These are phyloP conservation scores for Sparus aurata DNA, from an alignment of 2,797 vertebrate genomes.

Conservation along the genomic window DNA sequence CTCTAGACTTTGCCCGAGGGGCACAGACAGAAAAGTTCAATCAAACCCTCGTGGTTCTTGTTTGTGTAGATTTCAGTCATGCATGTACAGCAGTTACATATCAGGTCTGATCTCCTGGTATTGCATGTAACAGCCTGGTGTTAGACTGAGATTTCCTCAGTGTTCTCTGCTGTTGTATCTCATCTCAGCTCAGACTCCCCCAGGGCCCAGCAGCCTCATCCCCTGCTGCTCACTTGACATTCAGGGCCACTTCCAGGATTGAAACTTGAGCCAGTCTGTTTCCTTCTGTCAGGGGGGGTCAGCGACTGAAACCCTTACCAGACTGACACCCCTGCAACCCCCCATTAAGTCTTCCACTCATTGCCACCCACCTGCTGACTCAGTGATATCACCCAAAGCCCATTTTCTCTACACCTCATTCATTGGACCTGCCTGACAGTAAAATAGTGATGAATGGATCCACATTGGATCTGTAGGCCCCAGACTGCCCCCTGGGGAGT, in stretches of 20 bases:
- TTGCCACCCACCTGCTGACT: slow-evolving; percentile 69
- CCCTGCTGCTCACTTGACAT: slow-evolving; percentile 70
- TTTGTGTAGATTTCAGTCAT: slow-evolving; percentile 30
- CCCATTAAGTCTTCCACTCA: slow-evolving; percentile 51
- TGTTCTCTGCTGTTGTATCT: slow-evolving; percentile 29
- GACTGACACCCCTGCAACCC: slow-evolving; percentile 27
- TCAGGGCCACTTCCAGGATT: slow-evolving; percentile 62
- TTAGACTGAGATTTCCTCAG: slow-evolving; percentile 43
- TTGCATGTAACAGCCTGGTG: slow-evolving; percentile 13
- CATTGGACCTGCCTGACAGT: slow-evolving; percentile 48
- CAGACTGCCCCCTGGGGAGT: slow-evolving; percentile 30
- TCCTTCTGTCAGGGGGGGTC: slow-evolving; percentile 56
- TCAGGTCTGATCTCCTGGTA: slow-evolving; percentile 24
- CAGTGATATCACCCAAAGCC: slow-evolving; percentile 27
- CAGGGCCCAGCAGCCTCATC: slow-evolving; percentile 33
- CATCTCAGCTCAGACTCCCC: slow-evolving; percentile 36
- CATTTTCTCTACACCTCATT: slow-evolving; percentile 33
- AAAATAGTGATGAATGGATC: slow-evolving; percentile 49
- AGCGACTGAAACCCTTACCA: slow-evolving; percentile 39
- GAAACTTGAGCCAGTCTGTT: slow-evolving; percentile 79
- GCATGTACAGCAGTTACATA: slow-evolving; percentile 16
- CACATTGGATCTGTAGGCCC: slow-evolving; percentile 31
- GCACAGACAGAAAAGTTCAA: slow-evolving; percentile 30
- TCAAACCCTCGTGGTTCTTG: slow-evolving; percentile 40
- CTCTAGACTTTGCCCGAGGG: slow-evolving; percentile 35